Base-by-base conservation (phyloP, 2,888 invertebrate genomes). In the Biston stratarius region DNA sequence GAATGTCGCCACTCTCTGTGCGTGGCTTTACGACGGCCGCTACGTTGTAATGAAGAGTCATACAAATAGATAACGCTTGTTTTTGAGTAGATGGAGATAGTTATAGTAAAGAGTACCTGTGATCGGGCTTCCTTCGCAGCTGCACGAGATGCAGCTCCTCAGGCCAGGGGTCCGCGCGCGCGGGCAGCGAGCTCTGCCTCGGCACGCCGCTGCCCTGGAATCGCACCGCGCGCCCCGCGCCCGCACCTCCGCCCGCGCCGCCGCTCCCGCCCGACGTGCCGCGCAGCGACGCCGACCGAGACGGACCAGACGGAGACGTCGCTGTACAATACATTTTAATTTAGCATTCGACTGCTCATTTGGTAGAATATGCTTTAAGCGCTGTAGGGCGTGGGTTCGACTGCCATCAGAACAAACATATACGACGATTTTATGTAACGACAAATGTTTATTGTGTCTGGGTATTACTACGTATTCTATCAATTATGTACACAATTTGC, bases 161-260 rank as follows among this genome's bases (percentile, higher is more conserved):
- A 3, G 95, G 95, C 95, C 96, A 96, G 79, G 95, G 95, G 72
- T 96, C 96, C 12, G 82, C 78, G 24, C 96, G 96, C 81, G 97
- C 97, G 0, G 97, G 97, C 74, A 97, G 88, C 7, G 97, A 97
- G 57, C 96, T 96, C 94, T 97, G 97, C 11, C 97, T 94, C 81
- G 88, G 90, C 66, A 93, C 90, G 36, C 76, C 61, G 73, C 77
- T 68, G 67, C 70, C 58, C 66, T 67, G 61, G 75, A 74, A 69
- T 6, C 74, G 61, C 6, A 72, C 71, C 44, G 45, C 77, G 66
- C 40, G 70, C 58, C 7, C 66, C 15, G 14, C 62, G 47, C 47
- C 44, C 33, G 42, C 67, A 44, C 3, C 68, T 48, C 34, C 75
- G 66, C 24, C 68, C 52, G 6, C 64, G n/a, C 52, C 57, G 34